phyloP scores from a whole-genome alignment of 1,140 invertebrate genomes.

The Amyelois transitella region DNA sequence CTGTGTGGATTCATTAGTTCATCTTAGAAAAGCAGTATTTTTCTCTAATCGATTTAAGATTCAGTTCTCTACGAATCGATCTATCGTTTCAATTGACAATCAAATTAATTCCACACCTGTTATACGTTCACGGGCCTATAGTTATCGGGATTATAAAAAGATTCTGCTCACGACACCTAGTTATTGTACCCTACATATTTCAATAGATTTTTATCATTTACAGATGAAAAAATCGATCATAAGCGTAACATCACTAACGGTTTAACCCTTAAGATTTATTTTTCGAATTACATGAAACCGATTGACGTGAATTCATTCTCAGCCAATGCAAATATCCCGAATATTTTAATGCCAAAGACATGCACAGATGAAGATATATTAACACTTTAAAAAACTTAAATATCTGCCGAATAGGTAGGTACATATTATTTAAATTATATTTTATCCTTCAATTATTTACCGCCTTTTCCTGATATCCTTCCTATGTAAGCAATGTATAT shows the following conservation, averaged over 20 bases:
- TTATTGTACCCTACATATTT: too few species aligned
- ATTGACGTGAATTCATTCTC: not conserved
- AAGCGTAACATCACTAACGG: not conserved
- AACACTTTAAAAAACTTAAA: too few species aligned
- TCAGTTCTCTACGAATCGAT: not conserved
- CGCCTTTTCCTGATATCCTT: too few species aligned
- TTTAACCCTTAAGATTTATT: not conserved
- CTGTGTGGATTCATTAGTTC: not conserved
- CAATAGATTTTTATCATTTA: too few species aligned
- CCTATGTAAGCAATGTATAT: too few species aligned
- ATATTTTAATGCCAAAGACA: too few species aligned
- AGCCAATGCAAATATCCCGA: too few species aligned
- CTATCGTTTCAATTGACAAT: not conserved
- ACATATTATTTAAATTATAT: too few species aligned
- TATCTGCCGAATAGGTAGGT: too few species aligned
- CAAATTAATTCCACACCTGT: slow-evolving; percentile 4
- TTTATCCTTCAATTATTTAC: too few species aligned
- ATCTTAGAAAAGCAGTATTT: not conserved
- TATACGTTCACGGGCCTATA: slow-evolving; percentile 1
- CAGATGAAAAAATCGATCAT: not conserved
- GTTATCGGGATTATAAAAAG: not conserved
- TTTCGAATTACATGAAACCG: not conserved
- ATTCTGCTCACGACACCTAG: not conserved
- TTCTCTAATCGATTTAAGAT: not conserved
- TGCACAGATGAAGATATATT: too few species aligned